phyloP scores from a whole-genome alignment of 1,140 invertebrate species.

The Pogonognathellus flavescens region DNA sequence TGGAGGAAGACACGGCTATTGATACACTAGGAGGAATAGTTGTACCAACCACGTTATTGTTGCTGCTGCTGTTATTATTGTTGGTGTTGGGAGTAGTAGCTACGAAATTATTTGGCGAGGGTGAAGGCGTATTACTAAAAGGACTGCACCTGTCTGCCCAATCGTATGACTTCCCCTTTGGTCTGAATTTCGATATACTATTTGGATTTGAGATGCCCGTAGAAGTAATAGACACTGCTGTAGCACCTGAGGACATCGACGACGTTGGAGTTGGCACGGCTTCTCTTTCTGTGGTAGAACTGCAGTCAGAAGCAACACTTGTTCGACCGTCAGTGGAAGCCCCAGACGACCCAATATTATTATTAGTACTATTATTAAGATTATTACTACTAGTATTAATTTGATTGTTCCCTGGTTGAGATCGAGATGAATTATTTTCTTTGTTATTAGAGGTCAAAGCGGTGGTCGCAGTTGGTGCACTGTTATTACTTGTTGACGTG shows the following conservation, averaged over 20 bases:
- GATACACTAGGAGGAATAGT: not conserved
- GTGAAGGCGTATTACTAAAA: conserved; percentile 26
- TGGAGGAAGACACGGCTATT: conserved; percentile 7
- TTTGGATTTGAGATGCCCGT: not conserved
- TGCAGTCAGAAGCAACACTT: conserved; percentile 63
- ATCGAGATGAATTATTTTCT: conserved; percentile 17
- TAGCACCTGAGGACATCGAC: conserved; percentile 24
- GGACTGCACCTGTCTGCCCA: conserved; percentile 53
- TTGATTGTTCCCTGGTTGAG: conserved; percentile 25
- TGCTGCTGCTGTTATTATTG: conserved; percentile 3
- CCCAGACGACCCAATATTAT: conserved; percentile 38
- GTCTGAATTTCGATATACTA: conserved; percentile 60
- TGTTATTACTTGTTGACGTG: not conserved
- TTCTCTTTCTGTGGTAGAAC: conserved; percentile 47
- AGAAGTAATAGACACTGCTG: not conserved
- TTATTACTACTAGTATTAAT: conserved; percentile 11
- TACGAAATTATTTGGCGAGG: conserved; percentile 39
- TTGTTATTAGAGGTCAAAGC: not conserved
- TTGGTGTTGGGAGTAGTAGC: not conserved
- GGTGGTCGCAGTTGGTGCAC: not conserved
- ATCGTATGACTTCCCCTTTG: conserved; percentile 64
- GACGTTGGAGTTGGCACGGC: conserved; percentile 19
- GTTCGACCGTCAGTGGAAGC: conserved; percentile 60
- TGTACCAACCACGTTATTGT: not conserved
- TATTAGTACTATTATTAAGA: conserved; percentile 11